These are phyloP conservation scores for Amphipoea lucens DNA, from an alignment of 2,888 invertebrate genomes.

Conservation along the genomic window DNA sequence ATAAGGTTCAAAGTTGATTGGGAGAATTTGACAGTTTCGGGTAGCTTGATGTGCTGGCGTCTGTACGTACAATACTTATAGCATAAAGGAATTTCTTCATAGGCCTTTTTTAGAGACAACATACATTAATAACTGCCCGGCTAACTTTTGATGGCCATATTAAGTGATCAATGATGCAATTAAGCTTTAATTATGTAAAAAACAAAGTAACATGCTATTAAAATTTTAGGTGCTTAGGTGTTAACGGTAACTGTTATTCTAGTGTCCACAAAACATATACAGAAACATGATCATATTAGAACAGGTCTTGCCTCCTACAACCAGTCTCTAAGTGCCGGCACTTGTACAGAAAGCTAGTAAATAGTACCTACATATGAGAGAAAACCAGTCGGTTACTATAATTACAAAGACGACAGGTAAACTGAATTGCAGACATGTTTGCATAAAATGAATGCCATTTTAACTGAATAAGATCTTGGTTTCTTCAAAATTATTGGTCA, in stretches of 20 bases:
- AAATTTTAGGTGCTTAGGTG: neutral
- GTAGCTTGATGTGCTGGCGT: too few relatives aligned
- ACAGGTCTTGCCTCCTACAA: constrained; percentile 13
- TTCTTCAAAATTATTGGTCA: neutral
- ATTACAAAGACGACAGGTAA: constrained; percentile 1
- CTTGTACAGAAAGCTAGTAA: constrained; percentile 38
- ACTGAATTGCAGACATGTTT: constrained; percentile 1
- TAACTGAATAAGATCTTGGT: neutral
- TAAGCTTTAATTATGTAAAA: neutral
- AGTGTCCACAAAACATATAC: neutral
- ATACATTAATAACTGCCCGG: too few relatives aligned
- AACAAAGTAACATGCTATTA: neutral
- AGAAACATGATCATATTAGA: constrained; percentile 17
- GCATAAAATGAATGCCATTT: constrained; percentile 1
- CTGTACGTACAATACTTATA: neutral
- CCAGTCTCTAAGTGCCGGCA: constrained; percentile 5
- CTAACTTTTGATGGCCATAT: too few relatives aligned
- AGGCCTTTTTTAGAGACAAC: neutral
- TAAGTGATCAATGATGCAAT: neutral
- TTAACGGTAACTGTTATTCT: neutral
- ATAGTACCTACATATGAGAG: constrained; percentile 11
- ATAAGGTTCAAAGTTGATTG: too few relatives aligned
- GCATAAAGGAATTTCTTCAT: neutral
- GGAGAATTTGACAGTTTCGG: too few relatives aligned
- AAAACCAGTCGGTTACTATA: constrained; percentile 35